These are phyloP conservation scores for Passerina amoena DNA, from an alignment of 2,113 vertebrate species.

Conservation along the genomic window DNA sequence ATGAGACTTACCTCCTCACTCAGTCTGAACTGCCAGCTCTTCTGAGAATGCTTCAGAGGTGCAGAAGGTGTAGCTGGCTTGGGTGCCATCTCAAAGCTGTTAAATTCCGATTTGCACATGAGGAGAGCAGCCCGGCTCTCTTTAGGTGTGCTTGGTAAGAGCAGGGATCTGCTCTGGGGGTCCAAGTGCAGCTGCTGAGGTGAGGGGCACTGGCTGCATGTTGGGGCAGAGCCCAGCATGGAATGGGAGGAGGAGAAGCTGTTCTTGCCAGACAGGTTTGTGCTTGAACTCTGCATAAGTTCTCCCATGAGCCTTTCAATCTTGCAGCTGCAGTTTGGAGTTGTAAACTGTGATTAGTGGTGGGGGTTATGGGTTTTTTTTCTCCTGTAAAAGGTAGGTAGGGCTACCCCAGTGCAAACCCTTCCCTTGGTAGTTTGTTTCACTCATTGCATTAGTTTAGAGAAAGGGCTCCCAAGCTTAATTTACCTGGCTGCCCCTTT, in stretches of 20 bases:
- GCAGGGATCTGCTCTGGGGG: not conserved
- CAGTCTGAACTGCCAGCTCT: not conserved
- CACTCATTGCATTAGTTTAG: not conserved
- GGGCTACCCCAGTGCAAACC: not conserved
- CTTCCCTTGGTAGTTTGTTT: not conserved
- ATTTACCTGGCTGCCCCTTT: not conserved
- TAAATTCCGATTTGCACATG: accelerated
- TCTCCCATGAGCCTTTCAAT: not conserved
- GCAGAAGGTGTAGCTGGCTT: not conserved
- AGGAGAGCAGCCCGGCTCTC: not conserved
- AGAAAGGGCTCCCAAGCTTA: not conserved
- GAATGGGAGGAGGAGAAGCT: not conserved
- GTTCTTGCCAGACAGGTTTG: not conserved
- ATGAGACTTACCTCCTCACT: not conserved
- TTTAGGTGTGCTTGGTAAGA: not conserved
- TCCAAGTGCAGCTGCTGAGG: not conserved
- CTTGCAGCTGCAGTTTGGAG: not conserved
- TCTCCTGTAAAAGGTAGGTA: not conserved
- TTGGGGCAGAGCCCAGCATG: not conserved
- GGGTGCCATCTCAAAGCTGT: not conserved
- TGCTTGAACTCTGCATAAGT: not conserved
- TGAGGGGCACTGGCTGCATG: not conserved
- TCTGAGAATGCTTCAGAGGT: not conserved
- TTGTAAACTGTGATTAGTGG: not conserved
- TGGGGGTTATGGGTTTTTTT: not conserved